Evolutionary conservation across 64 coral and sea anemone species (phyloP).

Genomic region (Montipora capricornis): DNA sequence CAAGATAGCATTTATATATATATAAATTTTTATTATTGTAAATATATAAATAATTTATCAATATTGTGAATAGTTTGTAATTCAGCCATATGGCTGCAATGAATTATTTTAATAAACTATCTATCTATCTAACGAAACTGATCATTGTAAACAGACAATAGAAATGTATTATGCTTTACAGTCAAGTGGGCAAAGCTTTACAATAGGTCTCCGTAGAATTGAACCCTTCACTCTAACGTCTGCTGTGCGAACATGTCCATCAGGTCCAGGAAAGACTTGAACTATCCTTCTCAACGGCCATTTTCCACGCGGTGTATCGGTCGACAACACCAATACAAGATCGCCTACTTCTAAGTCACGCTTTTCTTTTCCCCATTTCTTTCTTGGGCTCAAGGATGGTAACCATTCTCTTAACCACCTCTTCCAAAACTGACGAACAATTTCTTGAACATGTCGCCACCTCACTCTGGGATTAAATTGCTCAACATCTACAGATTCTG

Average conservation of each 20-base stretch:
- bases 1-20: too few relatives aligned
- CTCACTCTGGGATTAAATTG: slow-evolving; percentile 41
- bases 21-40: too few relatives aligned
- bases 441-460: slow-evolving; percentile 35
- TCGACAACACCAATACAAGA: slow-evolving; percentile 27
- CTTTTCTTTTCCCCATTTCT: slow-evolving; percentile 41
- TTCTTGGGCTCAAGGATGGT: slow-evolving; percentile 24
- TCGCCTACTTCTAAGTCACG: slow-evolving; percentile 45
- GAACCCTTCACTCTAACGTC: not conserved
- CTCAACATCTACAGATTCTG: not conserved
- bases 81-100: too few relatives aligned
- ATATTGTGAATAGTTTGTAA: too few relatives aligned
- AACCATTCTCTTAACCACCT: slow-evolving; percentile 23
- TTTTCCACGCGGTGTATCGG: slow-evolving; percentile 22
- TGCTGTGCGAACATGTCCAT: slow-evolving; percentile 30
- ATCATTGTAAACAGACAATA: too few relatives aligned
- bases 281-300: slow-evolving; percentile 66
- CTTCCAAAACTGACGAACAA: slow-evolving; percentile 11
- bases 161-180: too few relatives aligned
- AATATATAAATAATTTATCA: too few relatives aligned
- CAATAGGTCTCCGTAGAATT: not conserved
- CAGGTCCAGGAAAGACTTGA: slow-evolving; percentile 42
- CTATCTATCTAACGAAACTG: too few relatives aligned
- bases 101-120: too few relatives aligned
- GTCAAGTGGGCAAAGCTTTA: slow-evolving; percentile 10